Evolutionary conservation across 64 coral and sea anemone genomes (phyloP).

Genomic region (Dendrophyllia cribrosa): DNA sequence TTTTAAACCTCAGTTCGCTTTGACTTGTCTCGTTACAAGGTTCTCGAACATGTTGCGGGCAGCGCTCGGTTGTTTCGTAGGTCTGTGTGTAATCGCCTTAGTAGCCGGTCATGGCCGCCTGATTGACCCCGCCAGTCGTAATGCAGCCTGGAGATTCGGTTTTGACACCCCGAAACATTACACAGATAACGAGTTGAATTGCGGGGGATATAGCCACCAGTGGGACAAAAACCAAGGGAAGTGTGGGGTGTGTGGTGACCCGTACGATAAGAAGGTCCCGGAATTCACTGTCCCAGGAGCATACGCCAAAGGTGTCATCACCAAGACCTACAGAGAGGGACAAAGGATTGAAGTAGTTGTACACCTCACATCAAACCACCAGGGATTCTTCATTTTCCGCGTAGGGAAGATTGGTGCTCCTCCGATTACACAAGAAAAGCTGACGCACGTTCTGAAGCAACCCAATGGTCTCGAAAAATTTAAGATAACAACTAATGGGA

Average conservation of each 20-base stretch:
- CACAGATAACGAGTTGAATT: slow-evolving; percentile 73
- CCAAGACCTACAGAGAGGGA: slow-evolving; percentile 64
- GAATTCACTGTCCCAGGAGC: slow-evolving; percentile 42
- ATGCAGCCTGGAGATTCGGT: slow-evolving; percentile 57
- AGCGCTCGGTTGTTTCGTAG: background rate
- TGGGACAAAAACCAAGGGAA: slow-evolving; percentile 66
- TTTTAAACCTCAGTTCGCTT: too few relatives aligned
- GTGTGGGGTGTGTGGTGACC: slow-evolving; percentile 77
- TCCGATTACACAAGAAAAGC: slow-evolving; percentile 77
- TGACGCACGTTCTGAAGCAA: slow-evolving; percentile 51
- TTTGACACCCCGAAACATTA: slow-evolving; percentile 56
- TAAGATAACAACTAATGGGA: slow-evolving; percentile 40
- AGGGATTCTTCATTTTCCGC: slow-evolving; percentile 71
- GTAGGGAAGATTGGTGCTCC: slow-evolving; percentile 63
- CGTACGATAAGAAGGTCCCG: slow-evolving; percentile 22
- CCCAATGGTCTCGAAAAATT: slow-evolving; percentile 48
- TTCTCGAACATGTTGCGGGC: too few relatives aligned
- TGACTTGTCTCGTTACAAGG: too few relatives aligned
- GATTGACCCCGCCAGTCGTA: slow-evolving; percentile 51
- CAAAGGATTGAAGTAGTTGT: slow-evolving; percentile 61
- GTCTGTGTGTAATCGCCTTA: background rate
- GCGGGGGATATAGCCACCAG: slow-evolving; percentile 66
- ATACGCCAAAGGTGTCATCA: slow-evolving; percentile 56
- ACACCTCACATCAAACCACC: slow-evolving; percentile 72
- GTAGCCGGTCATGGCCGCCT: slow-evolving; percentile 71